phyloP scores from a whole-genome alignment of 2,113 vertebrate species.

The Bombycilla garrulus region DNA sequence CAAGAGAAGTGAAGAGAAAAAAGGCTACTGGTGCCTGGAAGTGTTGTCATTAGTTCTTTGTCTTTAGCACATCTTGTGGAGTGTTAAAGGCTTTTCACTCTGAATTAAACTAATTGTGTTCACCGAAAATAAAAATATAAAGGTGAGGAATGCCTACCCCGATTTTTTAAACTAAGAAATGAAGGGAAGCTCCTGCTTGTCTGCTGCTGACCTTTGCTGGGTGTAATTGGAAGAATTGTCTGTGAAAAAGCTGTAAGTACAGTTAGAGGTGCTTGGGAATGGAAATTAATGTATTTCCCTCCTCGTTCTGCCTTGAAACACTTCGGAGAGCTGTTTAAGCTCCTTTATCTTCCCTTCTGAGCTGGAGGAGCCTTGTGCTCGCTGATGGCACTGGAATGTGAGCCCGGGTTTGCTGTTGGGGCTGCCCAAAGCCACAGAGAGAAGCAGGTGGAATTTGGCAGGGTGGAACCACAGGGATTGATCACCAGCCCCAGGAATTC shows the following conservation, averaged over 20 bases:
- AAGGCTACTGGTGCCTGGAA: background rate
- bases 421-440: background rate
- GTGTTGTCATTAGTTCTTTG: background rate
- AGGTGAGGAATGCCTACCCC: background rate
- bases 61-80: background rate
- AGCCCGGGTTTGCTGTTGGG: background rate
- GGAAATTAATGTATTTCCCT: background rate
- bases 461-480: background rate
- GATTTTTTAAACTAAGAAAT: background rate
- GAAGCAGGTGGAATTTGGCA: background rate
- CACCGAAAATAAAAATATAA: background rate
- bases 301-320: background rate
- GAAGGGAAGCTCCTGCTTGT: background rate
- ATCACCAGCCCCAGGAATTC: too few species aligned
- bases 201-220: background rate
- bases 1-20: background rate
- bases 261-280: background rate
- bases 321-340: background rate
- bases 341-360: background rate
- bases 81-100: background rate
- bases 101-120: background rate
- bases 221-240: background rate
- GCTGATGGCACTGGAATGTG: rapidly evolving
- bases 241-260: background rate
- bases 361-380: background rate